These are phyloP conservation scores for Elysia crispata DNA, from an alignment of 2,888 invertebrate species.

Conservation along the genomic window DNA sequence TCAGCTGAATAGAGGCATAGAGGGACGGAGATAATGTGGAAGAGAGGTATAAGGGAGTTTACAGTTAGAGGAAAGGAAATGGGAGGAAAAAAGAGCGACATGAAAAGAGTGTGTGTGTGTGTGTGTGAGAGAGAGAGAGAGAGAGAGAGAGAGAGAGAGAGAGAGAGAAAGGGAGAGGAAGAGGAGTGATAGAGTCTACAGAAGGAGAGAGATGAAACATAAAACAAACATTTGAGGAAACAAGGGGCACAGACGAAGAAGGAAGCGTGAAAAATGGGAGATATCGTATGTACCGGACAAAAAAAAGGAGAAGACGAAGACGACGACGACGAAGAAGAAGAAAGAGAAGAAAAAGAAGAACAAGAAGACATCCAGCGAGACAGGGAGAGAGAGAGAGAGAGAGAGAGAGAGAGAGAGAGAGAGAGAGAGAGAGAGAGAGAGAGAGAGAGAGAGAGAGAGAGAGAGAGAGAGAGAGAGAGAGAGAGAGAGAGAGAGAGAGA, in stretches of 20 bases:
- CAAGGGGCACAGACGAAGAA: too few species aligned
- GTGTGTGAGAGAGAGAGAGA: neutral
- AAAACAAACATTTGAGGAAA: too few species aligned
- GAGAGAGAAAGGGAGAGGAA: conserved; percentile 16
- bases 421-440: conserved; percentile 25
- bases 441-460: conserved; percentile 13
- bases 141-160: conserved; percentile 20
- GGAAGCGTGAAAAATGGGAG: too few species aligned
- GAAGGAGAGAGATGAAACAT: conserved; percentile 20
- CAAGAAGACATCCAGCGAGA: too few species aligned
- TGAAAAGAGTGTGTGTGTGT: too few species aligned
- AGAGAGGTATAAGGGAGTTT: neutral
- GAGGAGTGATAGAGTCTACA: conserved; percentile 23
- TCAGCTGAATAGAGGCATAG: neutral
- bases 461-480: conserved; percentile 31
- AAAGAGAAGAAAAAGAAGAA: too few species aligned
- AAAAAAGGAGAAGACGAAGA: too few species aligned
- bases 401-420: neutral
- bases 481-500: neutral
- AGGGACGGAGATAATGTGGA: neutral
- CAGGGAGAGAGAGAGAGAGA: neutral
- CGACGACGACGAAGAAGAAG: too few species aligned
- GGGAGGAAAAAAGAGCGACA: too few species aligned
- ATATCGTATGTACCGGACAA: too few species aligned
- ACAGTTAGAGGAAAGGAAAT: too few species aligned